phyloP scores from a whole-genome alignment of 2,888 invertebrate species.

The Erebia palarica region DNA sequence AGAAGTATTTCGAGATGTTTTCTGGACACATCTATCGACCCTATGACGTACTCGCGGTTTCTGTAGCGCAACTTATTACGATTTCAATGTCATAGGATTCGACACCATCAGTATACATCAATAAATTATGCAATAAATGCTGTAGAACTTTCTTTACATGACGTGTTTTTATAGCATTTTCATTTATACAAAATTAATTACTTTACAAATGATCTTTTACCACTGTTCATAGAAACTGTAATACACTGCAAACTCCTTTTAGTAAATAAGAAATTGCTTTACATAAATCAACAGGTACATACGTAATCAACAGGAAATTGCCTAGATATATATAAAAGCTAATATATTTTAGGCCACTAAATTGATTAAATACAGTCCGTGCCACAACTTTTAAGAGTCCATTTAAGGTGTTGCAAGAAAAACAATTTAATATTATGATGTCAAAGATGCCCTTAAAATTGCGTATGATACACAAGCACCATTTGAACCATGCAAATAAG shows the following conservation, averaged over 20 bases:
- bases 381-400: neutral
- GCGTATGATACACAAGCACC: no score
- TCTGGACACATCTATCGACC: no score
- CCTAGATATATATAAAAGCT: neutral
- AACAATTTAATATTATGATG: no score
- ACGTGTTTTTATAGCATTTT: neutral
- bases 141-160: constrained; percentile 19
- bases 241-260: neutral
- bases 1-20: no score
- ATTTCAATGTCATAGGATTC: neutral
- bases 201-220: constrained; percentile 3
- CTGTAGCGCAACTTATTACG: neutral
- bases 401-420: no score
- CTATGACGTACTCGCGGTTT: no score
- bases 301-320: constrained; percentile 13
- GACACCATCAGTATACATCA: constrained; percentile 3
- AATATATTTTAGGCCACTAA: constrained; percentile 10
- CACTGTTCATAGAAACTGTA: neutral
- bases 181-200: constrained; percentile 10
- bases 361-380: neutral
- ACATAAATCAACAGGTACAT: constrained; percentile 15
- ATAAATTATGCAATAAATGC: constrained; percentile 22
- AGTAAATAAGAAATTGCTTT: neutral
- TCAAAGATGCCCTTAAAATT: no score
- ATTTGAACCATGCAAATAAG: no score